Base-by-base conservation (phyloP, 2,888 invertebrate genomes). In the Papilio gigon region DNA sequence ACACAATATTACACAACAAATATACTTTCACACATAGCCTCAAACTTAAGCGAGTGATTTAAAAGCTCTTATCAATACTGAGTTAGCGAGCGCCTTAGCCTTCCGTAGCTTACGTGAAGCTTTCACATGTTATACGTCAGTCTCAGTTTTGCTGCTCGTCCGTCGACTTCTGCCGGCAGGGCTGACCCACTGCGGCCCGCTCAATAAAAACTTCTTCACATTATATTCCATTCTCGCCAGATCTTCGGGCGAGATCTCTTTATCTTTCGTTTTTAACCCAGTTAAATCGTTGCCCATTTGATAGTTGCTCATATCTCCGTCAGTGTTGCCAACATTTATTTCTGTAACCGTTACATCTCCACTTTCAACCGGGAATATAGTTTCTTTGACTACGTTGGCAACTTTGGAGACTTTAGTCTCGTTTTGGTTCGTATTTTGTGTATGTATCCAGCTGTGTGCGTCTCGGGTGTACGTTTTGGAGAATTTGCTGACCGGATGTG, bases 151-250 rank as follows among this genome's bases (percentile, higher is more conserved):
- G 81, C 92, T 92, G 79, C 92, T 92, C 73, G 92, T 92, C 78
- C 91, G 88, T 14, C 92, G 87, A 77, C 89, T 90, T 50, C 90
- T 79, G 2, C 78, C 84, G 2, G 74, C 80, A 0, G 86, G 80
- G 70, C 84, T 84, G 30, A 76, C 85, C 90, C 91, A 92, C 60
- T 89, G 86, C 20, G 90, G 88, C 2, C 92, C 92, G 68, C 95
- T 95, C 80, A 95, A 89, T 75, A 95, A 85, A 84, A 95, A 95
- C 82, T 95, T 94, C 84, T 95, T 95, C n/a, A 95, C 95, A 81
- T 95, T 95, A 79, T 95, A 95, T 80, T 95, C 95, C 95, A 95
- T 95, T 80, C 95, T 93, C 22, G 94, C 95, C 75, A 95, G 93
- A 81, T 94, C 94, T 74, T 94, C 93, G 9, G 92, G 87, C 22